Conservation (phyloP, 1,140 invertebrate genomes). For the Pachypsylla venusta region DNA sequence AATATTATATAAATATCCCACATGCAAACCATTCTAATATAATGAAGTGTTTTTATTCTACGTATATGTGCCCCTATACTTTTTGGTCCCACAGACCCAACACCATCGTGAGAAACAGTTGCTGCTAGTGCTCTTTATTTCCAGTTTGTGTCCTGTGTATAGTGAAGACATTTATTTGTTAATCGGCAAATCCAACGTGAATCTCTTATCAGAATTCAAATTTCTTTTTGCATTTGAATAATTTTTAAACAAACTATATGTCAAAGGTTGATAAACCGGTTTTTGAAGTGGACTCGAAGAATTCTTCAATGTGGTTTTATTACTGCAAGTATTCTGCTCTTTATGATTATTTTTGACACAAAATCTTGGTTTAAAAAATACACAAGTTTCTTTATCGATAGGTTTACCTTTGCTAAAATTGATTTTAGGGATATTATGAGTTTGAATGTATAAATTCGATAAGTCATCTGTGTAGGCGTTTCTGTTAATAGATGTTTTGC, state of each 20-base stretch:
- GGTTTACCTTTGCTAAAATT: not conserved
- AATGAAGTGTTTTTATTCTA: no score
- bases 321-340: no score
- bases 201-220: not conserved
- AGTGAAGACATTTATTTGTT: constrained; percentile 4
- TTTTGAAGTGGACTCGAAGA: not conserved
- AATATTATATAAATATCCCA: no score
- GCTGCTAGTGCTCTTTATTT: no score
- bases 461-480: not conserved
- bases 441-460: not conserved
- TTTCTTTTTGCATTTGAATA: not conserved
- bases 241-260: not conserved
- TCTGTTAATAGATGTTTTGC: not conserved
- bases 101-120: no score
- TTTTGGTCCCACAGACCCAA: no score
- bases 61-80: no score
- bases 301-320: no score
- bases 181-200: not conserved
- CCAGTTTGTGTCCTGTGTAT: no score
- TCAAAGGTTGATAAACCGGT: not conserved
- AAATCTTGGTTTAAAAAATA: not conserved
- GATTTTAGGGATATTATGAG: constrained; percentile 1
- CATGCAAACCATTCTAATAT: no score
- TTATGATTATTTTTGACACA: no score
- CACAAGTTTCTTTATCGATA: not conserved